A percentile compares a stretch with the other conserved stretches of the same genome.
These are phyloP conservation scores for Limnothrissa miodon DNA, from an alignment of 2,113 vertebrate species.

Conservation along the genomic window DNA sequence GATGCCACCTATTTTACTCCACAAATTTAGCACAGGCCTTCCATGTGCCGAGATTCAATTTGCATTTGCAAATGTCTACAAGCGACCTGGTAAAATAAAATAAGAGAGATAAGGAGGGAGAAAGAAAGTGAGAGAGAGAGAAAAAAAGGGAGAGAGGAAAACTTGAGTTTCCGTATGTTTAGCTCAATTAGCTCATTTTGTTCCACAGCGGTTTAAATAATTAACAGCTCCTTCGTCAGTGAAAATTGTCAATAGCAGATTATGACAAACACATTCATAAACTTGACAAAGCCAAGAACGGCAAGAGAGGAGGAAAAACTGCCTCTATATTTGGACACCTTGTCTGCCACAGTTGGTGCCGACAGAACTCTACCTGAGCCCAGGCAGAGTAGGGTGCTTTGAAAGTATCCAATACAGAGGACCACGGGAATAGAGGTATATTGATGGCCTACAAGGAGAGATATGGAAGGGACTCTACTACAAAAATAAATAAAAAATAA, in stretches of 20 bases:
- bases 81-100: not conserved
- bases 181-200: conserved; percentile 38
- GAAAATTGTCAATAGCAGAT: conserved; percentile 34
- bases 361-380: conserved; percentile 34
- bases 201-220: conserved; percentile 43
- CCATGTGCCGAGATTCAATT: conserved; percentile 34
- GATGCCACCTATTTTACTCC: conserved; percentile 38
- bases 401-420: conserved; percentile 20
- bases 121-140: conserved; percentile 13
- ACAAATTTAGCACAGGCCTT: conserved; percentile 44
- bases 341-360: conserved; percentile 34
- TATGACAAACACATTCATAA: conserved; percentile 37
- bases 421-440: not conserved
- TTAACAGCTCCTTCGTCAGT: conserved; percentile 42
- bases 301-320: not conserved
- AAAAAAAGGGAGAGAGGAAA: not conserved
- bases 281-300: conserved; percentile 35
- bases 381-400: conserved; percentile 18
- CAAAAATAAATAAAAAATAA: too few species aligned
- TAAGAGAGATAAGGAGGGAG: not conserved
- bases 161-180: conserved; percentile 38
- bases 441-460: conserved; percentile 20
- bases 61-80: conserved; percentile 39
- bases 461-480: conserved; percentile 16
- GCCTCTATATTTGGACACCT: conserved; percentile 22